Evolutionary conservation across 2,113 vertebrate genomes (phyloP).

Genomic region (Hyaena hyaena): DNA sequence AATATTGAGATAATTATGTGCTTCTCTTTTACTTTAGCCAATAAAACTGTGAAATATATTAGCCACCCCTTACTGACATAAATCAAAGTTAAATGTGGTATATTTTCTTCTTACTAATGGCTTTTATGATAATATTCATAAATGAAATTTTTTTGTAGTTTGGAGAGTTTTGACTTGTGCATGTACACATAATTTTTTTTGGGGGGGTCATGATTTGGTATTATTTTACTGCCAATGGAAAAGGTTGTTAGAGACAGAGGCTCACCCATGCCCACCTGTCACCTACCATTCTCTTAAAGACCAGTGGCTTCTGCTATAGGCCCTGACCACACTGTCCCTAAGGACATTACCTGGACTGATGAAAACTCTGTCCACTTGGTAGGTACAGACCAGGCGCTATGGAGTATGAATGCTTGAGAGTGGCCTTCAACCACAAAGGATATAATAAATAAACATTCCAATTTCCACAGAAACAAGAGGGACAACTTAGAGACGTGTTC

Average conservation of each 20-base stretch:
- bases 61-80: background rate
- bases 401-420: background rate
- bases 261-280: background rate
- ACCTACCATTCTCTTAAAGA: background rate
- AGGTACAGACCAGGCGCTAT: background rate
- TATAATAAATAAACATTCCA: background rate
- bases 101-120: background rate
- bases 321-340: background rate
- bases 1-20: background rate
- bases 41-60: background rate
- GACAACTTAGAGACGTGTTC: background rate
- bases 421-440: background rate
- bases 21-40: background rate
- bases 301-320: background rate
- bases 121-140: background rate
- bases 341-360: background rate
- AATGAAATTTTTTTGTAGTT: background rate
- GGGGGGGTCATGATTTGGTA: background rate
- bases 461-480: background rate
- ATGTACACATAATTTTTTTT: background rate
- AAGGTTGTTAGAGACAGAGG: background rate
- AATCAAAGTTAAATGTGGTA: background rate
- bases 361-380: background rate
- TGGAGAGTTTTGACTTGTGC: background rate
- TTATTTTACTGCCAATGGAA: background rate